A percentile compares a stretch with the other conserved stretches of the same genome.
These are phyloP conservation scores for Temnothorax nylanderi DNA, from an alignment of 1,140 invertebrate genomes.

Conservation along the genomic window DNA sequence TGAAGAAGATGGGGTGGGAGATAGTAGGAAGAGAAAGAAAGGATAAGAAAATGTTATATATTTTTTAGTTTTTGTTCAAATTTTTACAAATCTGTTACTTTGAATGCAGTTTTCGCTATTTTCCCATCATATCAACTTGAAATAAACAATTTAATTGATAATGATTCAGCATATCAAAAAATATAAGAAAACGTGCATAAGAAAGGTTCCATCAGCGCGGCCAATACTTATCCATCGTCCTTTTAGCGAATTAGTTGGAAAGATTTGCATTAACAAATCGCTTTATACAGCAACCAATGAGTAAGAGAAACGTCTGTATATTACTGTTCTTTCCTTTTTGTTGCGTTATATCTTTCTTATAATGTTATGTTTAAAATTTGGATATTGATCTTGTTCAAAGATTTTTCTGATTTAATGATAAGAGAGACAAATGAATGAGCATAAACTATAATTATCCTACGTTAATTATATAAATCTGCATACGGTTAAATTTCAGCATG, in stretches of 20 bases:
- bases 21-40: too few relatives aligned
- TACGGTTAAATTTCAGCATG: background rate
- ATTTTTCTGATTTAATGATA: background rate
- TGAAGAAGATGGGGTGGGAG: too few relatives aligned
- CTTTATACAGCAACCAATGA: background rate
- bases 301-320: background rate
- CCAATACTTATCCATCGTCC: background rate
- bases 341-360: background rate
- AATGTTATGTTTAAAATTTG: conserved; percentile 22
- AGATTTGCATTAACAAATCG: background rate
- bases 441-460: background rate
- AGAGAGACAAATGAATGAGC: background rate
- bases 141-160: too few relatives aligned
- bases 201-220: too few relatives aligned
- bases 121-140: too few relatives aligned
- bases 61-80: too few relatives aligned
- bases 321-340: background rate
- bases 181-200: too few relatives aligned
- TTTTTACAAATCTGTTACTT: too few relatives aligned
- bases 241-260: background rate
- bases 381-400: background rate
- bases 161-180: too few relatives aligned
- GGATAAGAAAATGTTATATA: too few relatives aligned
- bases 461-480: background rate
- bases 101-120: too few relatives aligned